Base-by-base conservation (phyloP, 2,888 invertebrate genomes). In the Erebia ligea region DNA sequence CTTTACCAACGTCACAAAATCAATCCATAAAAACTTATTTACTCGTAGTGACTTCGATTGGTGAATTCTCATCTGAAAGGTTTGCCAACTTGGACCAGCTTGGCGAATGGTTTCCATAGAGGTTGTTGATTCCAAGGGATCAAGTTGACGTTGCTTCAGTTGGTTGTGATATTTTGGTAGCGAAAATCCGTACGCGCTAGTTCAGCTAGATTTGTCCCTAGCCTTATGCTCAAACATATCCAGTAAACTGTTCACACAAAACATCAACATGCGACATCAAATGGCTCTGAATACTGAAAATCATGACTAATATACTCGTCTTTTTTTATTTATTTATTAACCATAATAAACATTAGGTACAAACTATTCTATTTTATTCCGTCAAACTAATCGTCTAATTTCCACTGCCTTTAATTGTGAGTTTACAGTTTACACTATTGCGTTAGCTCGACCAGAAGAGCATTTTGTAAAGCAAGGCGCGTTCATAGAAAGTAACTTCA, bases 201-300 rank as follows among this genome's bases (percentile, higher is more conserved):
- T 19, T 19, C 54, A 17, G 54, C 9, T 17, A 9, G n/a, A 52
- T 19, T 9, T 19, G 10, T 19, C 19, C 54, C 54, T 10, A 52
- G 17, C 52, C 56, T 73, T 67, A 73, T 75, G 75, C 77, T 77
- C 71, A 73, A 77, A 77, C 77, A 75, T 73, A 58, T 15, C 21
- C 59, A 61, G 48, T 21, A 48, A 48, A 45, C 48, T 62, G 21
- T 62, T 48, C 67, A 67, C 67, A 67, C 62, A 62, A 48, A 62
- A 62, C 45, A 45, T 45, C 62, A 9, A 19, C 59, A 50, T 67
- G 45, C 48, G 42, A 42, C 21, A 62, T 62, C 62, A 62, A 59
- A 59, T 8, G 58, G n/a, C 15, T 21, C 21, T 9, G 58, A 42
- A 34, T 40, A 40, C 59, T 59, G 40, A 59, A 59, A 17, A 40